These are phyloP conservation scores for Papilio protenor DNA, from an alignment of 2,888 invertebrate species.

Conservation along the genomic window DNA sequence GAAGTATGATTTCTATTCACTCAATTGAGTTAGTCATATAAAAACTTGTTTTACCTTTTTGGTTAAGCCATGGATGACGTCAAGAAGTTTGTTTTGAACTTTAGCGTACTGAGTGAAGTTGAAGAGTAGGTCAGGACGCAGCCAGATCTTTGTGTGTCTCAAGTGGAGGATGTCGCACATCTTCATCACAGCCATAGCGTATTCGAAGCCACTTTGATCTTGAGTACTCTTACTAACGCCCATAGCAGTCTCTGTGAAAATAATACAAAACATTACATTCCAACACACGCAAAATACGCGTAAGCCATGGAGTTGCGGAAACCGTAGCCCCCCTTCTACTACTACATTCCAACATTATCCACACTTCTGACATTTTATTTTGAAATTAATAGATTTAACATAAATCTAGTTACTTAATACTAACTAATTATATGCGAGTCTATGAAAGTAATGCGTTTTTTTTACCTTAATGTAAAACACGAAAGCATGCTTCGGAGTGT, in stretches of 20 bases:
- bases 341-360: no score
- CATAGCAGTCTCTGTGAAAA: slow-evolving; percentile 91
- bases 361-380: neutral
- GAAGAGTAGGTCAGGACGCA: slow-evolving; percentile 91
- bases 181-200: slow-evolving; percentile 95
- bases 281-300: neutral
- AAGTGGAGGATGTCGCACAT: slow-evolving; percentile 94
- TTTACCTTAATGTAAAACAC: no score
- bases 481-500: no score
- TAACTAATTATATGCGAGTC: no score
- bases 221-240: slow-evolving; percentile 93
- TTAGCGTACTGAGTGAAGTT: slow-evolving; percentile 90
- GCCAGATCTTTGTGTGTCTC: slow-evolving; percentile 91
- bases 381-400: no score
- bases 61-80: slow-evolving; percentile 91
- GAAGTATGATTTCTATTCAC: no score
- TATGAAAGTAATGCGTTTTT: no score
- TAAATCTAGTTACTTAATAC: no score
- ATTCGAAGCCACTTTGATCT: slow-evolving; percentile 92
- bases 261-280: slow-evolving; percentile 18
- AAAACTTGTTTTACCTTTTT: slow-evolving; percentile 84
- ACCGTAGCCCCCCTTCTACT: neutral
- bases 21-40: neutral
- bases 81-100: slow-evolving; percentile 89
- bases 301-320: no score